Percentiles rank a stretch among this genome's conserved stretches.
phyloP scores from a whole-genome alignment of 2,888 invertebrate genomes.

The Habrosyne pyritoides region DNA sequence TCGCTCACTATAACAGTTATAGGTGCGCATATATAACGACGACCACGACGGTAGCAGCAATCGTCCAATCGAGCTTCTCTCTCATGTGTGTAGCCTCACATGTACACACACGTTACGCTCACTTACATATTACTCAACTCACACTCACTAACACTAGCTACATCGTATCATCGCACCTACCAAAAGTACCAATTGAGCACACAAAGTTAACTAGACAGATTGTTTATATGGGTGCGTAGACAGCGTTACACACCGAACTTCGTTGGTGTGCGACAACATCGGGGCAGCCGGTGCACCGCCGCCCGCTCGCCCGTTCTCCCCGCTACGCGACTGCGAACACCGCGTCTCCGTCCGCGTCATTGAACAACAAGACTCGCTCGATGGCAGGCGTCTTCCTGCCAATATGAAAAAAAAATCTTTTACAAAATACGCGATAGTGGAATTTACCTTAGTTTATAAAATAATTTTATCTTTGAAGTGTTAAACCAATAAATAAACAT shows the following conservation, averaged over 20 bases:
- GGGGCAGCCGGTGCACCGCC: constrained; percentile 81
- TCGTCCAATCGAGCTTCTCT: constrained; percentile 60
- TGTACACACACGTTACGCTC: constrained; percentile 60
- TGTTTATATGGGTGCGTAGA: constrained; percentile 58
- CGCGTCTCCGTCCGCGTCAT: constrained; percentile 78
- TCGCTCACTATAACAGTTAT: constrained; percentile 79
- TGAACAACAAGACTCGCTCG: constrained; percentile 83
- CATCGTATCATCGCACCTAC: constrained; percentile 60
- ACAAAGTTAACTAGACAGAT: constrained; percentile 76
- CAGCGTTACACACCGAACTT: constrained; percentile 50
- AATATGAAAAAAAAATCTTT: constrained; percentile 79
- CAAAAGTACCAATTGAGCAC: constrained; percentile 65
- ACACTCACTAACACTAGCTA: constrained; percentile 51
- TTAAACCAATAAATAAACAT: constrained; percentile 71
- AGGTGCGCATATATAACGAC: constrained; percentile 75
- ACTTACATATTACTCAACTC: constrained; percentile 55
- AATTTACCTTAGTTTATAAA: constrained; percentile 74
- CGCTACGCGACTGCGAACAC: constrained; percentile 80
- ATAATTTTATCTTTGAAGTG: constrained; percentile 81
- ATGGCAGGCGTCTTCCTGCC: constrained; percentile 81
- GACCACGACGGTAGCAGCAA: constrained; percentile 66
- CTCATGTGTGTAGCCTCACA: constrained; percentile 66
- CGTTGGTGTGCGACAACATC: constrained; percentile 74
- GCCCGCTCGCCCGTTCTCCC: constrained; percentile 72
- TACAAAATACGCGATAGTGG: constrained; percentile 79